Base-by-base conservation (phyloP, 2,888 invertebrate genomes). In the Chrysodeixis includens region DNA sequence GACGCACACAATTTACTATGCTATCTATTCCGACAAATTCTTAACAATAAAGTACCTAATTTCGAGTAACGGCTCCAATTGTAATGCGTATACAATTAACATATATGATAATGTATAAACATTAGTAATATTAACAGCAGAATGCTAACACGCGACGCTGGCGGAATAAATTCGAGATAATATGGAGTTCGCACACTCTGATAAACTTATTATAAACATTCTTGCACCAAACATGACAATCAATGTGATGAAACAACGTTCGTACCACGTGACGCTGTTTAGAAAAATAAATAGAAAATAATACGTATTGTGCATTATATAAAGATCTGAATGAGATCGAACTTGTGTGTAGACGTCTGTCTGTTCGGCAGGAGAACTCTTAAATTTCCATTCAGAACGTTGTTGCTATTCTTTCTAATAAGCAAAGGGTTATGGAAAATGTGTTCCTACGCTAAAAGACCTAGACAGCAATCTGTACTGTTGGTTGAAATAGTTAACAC, bases 151-250 rank as follows among this genome's bases (percentile, higher is more conserved):
- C 32, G 6, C 46, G 51, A 57, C 40, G 35, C 54, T 30, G 14
- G 56, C 22, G n/a, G 44, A 51, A 61, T 61, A 54, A 30, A 16
- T 46, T 22, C 10, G 9, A 58, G 53, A 62, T 54, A 44, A 30
- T 56, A 35, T 18, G 30, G 12, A 55, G 30, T 64, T 60, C 14
- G 22, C 46, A 44, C 1, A 30, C 26, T 49, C 44, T 49, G 71
- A 72, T 68, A 57, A 62, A 1, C n/a, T 4, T 55, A 26, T 30
- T 57, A 46, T 64, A 74, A 69, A 72, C 57, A 72, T 32, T 56
- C 44, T 44, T 63, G 49, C 49, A 51, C 16, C 10, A 18, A 56
- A 51, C 20, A 51, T 32, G 1, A 20, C 16, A 46, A 22, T 26
- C 30, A 32, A 30, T 32, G 30, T 26, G 55, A 74, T 52, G 74